Percentiles rank a stretch among this genome's conserved stretches.
Conservation (phyloP, 2,888 invertebrate genomes). For the Tetranychus piercei region DNA sequence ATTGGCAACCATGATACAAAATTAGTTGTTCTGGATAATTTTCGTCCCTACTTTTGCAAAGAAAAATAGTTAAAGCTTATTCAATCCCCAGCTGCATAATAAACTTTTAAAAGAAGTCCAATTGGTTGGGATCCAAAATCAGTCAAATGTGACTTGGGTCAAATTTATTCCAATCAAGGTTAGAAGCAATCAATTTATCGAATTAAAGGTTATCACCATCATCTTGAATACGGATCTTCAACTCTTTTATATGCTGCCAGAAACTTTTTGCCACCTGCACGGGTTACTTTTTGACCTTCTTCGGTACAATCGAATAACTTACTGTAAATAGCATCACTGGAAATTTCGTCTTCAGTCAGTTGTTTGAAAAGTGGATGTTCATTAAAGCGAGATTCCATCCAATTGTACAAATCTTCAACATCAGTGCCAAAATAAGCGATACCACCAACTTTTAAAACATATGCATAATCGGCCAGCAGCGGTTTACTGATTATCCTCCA, state of each 20-base stretch:
- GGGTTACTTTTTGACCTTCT: constrained; percentile 90
- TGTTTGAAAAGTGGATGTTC: constrained; percentile 73
- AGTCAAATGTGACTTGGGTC: no score
- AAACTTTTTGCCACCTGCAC: constrained; percentile 83
- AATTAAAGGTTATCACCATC: not conserved
- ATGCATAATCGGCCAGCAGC: constrained; percentile 89
- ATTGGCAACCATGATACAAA: no score
- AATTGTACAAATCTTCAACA: constrained; percentile 84
- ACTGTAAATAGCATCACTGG: constrained; percentile 61
- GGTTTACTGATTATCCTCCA: constrained; percentile 93
- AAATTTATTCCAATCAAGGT: no score
- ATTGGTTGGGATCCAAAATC: no score
- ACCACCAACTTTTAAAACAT: constrained; percentile 66
- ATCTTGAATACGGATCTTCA: constrained; percentile 22
- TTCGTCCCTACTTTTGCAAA: no score
- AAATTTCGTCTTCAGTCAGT: constrained; percentile 53
- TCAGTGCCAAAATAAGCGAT: constrained; percentile 91
- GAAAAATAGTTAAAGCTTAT: no score
- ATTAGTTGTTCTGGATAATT: no score
- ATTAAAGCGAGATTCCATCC: constrained; percentile 83
- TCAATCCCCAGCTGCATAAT: no score
- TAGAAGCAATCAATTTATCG: no score
- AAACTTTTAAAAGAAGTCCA: no score
- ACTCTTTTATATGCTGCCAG: constrained; percentile 67
- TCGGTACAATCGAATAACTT: constrained; percentile 81